Base-by-base conservation (phyloP, 2,888 invertebrate genomes). In the Pandemis corylana region DNA sequence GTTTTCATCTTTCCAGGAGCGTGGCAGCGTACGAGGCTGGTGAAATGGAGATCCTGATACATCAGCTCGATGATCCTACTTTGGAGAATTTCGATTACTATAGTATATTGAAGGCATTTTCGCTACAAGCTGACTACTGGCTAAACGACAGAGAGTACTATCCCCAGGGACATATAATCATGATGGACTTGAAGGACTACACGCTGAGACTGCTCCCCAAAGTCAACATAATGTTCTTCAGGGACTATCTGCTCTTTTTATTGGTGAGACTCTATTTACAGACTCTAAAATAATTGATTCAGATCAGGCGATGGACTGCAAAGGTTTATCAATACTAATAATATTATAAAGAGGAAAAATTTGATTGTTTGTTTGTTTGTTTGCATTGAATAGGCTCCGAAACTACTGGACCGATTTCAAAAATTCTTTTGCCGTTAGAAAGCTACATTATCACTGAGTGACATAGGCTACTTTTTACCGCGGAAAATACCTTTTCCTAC, bases 201-300 rank as follows among this genome's bases (percentile, higher is more conserved):
- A 83, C 88, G 0, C 77, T 94, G 1, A 87, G 82, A 66, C 81
- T 94, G 15, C 73, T 92, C 0, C 82, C 93, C 0, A 93, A 87
- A 83, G 68, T 83, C 53, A 93, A 94, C 71, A 77, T 94, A 10
- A 88, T 93, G 81, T 89, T 81, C 78, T 87, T 91, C 20, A 90
- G 90, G 75, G 91, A 90, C 78, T 90, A 90, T 61, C 13, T 91
- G 1, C 44, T 88, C 2, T 93, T 78, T 77, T 82, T 93, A 78
- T 80, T 94, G 86, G 94, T 94, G 81, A 87, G 88, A 7, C 13
- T 7, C n/a, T 36, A 36, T 36, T 36, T 36, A 36, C 1, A 4
- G 1, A 36, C 28, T 36, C 28, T 36, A 36, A 36, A 36, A 36
- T 36, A 36, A 4, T 36, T 36, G 4, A 36, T 36, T 36, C 1